A percentile compares a stretch with the other conserved stretches of the same genome.
Evolutionary conservation across 1,140 invertebrate species (phyloP).

Genomic region (Uloborus diversus): DNA sequence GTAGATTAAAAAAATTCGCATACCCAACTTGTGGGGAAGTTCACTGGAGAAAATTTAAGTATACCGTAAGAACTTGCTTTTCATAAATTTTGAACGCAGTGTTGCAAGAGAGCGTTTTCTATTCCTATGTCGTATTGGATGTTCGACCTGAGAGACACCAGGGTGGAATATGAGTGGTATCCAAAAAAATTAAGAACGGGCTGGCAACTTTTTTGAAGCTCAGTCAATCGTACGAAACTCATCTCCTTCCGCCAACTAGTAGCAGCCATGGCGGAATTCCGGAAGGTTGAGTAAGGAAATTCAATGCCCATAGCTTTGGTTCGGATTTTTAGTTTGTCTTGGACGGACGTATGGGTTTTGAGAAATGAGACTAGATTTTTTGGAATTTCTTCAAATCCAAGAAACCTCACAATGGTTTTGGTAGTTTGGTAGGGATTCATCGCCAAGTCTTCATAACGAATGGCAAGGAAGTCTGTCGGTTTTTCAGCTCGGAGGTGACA

Average conservation of each 20-base stretch:
- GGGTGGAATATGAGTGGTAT: constrained; percentile 23
- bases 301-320: constrained; percentile 5
- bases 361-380: constrained; percentile 33
- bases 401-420: constrained; percentile 78
- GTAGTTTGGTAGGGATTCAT: constrained; percentile 76
- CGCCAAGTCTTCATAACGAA: constrained; percentile 84
- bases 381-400: constrained; percentile 70
- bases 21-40: no score
- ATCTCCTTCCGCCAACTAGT: constrained; percentile 26
- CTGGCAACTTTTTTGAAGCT: constrained; percentile 39
- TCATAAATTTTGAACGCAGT: no score
- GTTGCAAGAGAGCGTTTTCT: constrained; percentile 6
- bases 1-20: no score
- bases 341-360: constrained; percentile 46
- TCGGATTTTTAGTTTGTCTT: neutral
- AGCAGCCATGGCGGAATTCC: constrained; percentile 35
- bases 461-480: constrained; percentile 72
- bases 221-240: constrained; percentile 10
- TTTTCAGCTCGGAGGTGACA: constrained; percentile 74
- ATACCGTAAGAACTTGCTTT: no score
- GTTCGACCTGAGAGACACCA: constrained; percentile 15
- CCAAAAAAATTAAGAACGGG: constrained; percentile 38
- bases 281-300: constrained; percentile 44
- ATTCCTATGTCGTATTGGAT: constrained; percentile 18
- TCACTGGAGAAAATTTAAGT: no score